Base-by-base conservation (phyloP, 2,113 vertebrate species). In the Pimephales promelas region DNA sequence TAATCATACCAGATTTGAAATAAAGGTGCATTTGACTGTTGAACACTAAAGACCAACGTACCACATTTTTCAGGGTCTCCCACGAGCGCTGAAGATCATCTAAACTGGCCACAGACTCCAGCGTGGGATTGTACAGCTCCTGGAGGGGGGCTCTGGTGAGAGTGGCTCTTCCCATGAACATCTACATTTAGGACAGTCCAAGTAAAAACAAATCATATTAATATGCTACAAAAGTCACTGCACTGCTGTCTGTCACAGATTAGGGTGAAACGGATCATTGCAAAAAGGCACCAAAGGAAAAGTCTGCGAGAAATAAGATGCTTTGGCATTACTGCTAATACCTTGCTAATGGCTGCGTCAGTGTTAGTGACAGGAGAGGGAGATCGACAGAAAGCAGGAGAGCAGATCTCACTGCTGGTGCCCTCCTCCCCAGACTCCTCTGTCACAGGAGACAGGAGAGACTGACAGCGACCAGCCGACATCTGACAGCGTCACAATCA, bases 371-470 rank as follows among this genome's bases (percentile, higher is more conserved):
- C 96, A 82, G 97, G 97, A 91, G 98, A 99, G 90, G 96, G 97
- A 88, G 97, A 98, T 90, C 96, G 96, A 93, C 97, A 99, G 91
- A 95, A 95, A 88, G 96, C 95, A 91, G 97, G 96, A 93, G 98
- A 98, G 91, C 97, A 98, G 90, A 99, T 95, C 93, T 99, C 97
- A 92, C 97, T 97, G 94, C 97, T 97, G 94, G 95, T 98, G 91
- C 96, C 97, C 94, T 99, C 97, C 94, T 99, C 98, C 94, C 97
- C 97, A 91, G 97, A 99, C 92, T 99, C 98, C 93, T 99, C 98
- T 83, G 97, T 98, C 92, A 99, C 97, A 89, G 98, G 98, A 91
- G 98, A 98, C 91, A 99, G 95, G 90, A 99, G 94, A 6, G 97
- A 97, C 94, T 99, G 97, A 96, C 97, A 98, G 92, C 96, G 97